A percentile compares a stretch with the other conserved stretches of the same genome.
Evolutionary conservation across 2,797 vertebrate species (phyloP).

Genomic region (Ctenopoma kingsleyae): DNA sequence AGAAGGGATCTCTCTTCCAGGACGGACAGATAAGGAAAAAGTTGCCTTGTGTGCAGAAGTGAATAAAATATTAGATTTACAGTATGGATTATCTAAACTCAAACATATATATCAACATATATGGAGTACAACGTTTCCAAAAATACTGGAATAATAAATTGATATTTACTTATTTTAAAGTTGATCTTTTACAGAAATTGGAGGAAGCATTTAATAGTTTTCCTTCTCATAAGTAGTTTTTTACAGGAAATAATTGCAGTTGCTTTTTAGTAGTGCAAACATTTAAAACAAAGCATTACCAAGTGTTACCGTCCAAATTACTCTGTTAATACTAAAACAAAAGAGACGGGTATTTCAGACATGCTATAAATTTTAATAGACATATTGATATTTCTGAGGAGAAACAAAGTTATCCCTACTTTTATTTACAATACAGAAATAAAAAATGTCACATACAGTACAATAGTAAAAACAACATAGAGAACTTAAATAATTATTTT

Average conservation of each 20-base stretch:
- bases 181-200: background rate
- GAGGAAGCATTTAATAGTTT: background rate
- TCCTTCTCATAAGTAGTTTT: background rate
- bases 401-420: conserved; percentile 87
- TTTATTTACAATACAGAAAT: conserved; percentile 91
- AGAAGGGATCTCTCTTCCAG: no score
- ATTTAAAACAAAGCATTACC: background rate
- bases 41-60: no score
- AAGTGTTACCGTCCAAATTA: background rate
- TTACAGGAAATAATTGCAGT: background rate
- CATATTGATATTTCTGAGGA: conserved; percentile 88
- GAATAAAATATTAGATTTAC: background rate
- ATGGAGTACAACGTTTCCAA: background rate
- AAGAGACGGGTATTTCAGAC: conserved; percentile 73
- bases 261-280: background rate
- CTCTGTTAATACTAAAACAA: conserved; percentile 21
- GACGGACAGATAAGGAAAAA: no score
- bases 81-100: background rate
- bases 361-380: conserved; percentile 91
- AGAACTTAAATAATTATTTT: conserved; percentile 89
- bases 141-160: background rate
- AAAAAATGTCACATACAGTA: conserved; percentile 86
- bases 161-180: background rate
- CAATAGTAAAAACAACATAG: conserved; percentile 86
- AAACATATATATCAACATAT: background rate